phyloP scores from a whole-genome alignment of 53 echinoderm and acorn worm species.

The Mesocentrotus franciscanus region DNA sequence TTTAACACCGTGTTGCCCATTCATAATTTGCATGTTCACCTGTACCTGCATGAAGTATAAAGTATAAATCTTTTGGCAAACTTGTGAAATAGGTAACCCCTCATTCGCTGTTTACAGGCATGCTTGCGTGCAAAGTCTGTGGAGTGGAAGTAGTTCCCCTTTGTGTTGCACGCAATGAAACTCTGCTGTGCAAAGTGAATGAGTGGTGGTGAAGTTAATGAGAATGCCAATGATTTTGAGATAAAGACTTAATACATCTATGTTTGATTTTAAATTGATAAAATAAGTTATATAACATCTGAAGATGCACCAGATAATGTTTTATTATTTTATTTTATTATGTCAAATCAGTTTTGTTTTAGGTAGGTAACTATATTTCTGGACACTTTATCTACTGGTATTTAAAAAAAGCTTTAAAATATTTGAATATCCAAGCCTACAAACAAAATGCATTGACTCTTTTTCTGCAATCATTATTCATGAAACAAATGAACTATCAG shows the following conservation, averaged over 20 bases:
- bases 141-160: too few relatives aligned
- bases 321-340: too few relatives aligned
- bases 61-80: background rate
- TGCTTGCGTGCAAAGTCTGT: too few relatives aligned
- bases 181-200: background rate
- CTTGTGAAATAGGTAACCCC: background rate
- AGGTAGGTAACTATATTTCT: too few relatives aligned
- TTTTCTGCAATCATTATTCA: background rate
- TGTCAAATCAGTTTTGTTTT: too few relatives aligned
- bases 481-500: background rate
- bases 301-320: background rate
- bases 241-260: too few relatives aligned
- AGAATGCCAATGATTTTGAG: background rate
- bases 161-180: too few relatives aligned
- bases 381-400: too few relatives aligned
- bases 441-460: background rate
- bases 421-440: background rate
- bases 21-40: background rate
- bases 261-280: too few relatives aligned
- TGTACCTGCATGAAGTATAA: background rate
- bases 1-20: background rate
- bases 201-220: background rate
- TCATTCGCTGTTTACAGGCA: background rate
- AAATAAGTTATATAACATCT: background rate
- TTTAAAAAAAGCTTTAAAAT: too few relatives aligned